Base-by-base conservation (phyloP, 2,113 vertebrate genomes). In the Ceuthmochares aereus region DNA sequence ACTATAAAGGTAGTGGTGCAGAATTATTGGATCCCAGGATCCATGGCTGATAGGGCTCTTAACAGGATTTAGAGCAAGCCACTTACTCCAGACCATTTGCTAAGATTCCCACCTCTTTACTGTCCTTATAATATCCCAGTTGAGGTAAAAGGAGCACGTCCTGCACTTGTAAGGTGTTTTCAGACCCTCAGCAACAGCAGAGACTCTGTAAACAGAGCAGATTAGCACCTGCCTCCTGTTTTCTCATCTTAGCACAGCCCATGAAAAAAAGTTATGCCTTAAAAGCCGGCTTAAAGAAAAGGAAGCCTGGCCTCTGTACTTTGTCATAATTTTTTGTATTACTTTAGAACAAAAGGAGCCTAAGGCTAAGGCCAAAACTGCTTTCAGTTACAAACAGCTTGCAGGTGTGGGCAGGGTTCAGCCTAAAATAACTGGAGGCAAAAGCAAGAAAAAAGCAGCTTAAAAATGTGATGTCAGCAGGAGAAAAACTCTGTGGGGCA, bases 401-500 rank as follows among this genome's bases (percentile, higher is more conserved):
- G 95, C 92, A 95, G 85, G 90, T 95, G 94, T 74, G 52, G 59
- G 52, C 67, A 95, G 63, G 83, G 45, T 81, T 94, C 77, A 84
- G 72, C 52, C 47, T 81, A 74, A 94, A 96, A 95, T 85, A 97
- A 85, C 49, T 67, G 32, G 56, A 93, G 40, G 59, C 26, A 90
- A 90, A 94, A 86, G 75, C 87, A 80, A 69, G 69, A 6, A 47
- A 77, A 84, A 70, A 43, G 4, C 30, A 40, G 36, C 42, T 91
- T 94, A 83, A 86, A 96, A 90, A 80, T 86, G 40, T 83, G 40
- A 73, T 95, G 72, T 88, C 92, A 96, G 87, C 82, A 74, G 72
- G 87, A 91, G 72, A 96, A 95, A 94, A 56, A 29, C 91, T 93
- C 91, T 79, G 75, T 90, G 78, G 87, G 95, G 10, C 92, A 88